Evolutionary conservation across 2,888 invertebrate genomes (phyloP).

Genomic region (Sussaba pulchella): DNA sequence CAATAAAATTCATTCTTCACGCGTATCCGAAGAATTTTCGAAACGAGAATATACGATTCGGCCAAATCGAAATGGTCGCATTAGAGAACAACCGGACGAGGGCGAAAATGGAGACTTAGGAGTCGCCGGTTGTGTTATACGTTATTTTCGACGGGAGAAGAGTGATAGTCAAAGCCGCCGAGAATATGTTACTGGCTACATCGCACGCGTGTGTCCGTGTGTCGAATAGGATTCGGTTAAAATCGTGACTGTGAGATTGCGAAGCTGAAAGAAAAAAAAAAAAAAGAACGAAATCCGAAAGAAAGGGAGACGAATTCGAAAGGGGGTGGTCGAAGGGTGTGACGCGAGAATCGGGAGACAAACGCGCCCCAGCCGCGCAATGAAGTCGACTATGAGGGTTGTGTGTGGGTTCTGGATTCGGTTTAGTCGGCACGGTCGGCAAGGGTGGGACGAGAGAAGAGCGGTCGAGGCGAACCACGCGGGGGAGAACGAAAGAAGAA

Average conservation of each 20-base stretch:
- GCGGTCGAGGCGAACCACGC: constrained; percentile 37
- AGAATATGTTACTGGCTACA: constrained; percentile 60
- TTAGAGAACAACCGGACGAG: constrained; percentile 57
- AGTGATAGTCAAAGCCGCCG: constrained; percentile 68
- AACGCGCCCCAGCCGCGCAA: constrained; percentile 77
- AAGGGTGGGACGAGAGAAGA: constrained; percentile 38
- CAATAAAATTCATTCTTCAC: constrained; percentile 56
- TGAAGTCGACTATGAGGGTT: constrained; percentile 78
- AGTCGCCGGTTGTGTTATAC: constrained; percentile 46
- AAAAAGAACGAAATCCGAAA: constrained; percentile 31
- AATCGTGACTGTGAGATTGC: constrained; percentile 66
- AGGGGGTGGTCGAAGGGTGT: constrained; percentile 71
- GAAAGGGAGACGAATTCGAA: constrained; percentile 59
- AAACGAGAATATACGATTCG: constrained; percentile 62
- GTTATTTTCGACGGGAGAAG: constrained; percentile 63
- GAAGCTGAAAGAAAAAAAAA: constrained; percentile 40
- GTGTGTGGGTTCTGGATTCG: constrained; percentile 70
- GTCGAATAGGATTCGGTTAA: constrained; percentile 57
- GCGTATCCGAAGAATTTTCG: constrained; percentile 52
- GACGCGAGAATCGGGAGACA: constrained; percentile 77
- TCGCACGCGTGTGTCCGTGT: constrained; percentile 63
- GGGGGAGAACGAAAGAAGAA: constrained; percentile 20
- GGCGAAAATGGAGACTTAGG: constrained; percentile 66
- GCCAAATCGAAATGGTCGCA: constrained; percentile 60
- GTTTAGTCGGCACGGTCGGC: constrained; percentile 49